A percentile compares a stretch with the other conserved stretches of the same genome.
These are phyloP conservation scores for Nothoprocta pentlandii DNA, from an alignment of 2,113 vertebrate species.

Conservation along the genomic window DNA sequence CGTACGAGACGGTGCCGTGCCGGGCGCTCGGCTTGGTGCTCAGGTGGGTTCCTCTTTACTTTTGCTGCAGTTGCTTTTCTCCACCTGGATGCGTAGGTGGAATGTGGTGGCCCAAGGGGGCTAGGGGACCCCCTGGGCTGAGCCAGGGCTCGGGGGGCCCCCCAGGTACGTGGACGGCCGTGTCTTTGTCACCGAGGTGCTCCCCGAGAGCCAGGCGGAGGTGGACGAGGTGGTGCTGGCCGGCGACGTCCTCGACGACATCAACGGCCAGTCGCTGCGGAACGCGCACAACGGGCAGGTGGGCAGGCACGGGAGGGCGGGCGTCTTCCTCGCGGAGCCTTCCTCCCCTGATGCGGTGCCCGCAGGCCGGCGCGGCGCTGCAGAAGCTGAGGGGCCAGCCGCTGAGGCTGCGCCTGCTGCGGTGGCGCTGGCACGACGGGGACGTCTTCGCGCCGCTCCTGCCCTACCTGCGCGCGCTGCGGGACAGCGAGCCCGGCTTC, in stretches of 20 bases:
- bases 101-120: background rate
- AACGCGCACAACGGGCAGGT: constrained; percentile 81
- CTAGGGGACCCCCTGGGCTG: background rate
- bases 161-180: constrained; percentile 80
- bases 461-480: constrained; percentile 77
- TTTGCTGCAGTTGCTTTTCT: background rate
- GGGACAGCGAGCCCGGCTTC: constrained; percentile 78
- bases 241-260: constrained; percentile 85
- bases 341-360: background rate
- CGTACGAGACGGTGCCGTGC: constrained; percentile 83
- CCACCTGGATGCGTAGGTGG: rapidly evolving
- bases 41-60: constrained; percentile 68
- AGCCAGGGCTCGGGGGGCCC: rapidly evolving
- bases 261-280: constrained; percentile 82
- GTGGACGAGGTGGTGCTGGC: constrained; percentile 77
- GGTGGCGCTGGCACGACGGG: constrained; percentile 74
- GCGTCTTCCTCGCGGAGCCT: background rate
- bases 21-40: constrained; percentile 78
- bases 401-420: constrained; percentile 73
- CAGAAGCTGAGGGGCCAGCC: constrained; percentile 78
- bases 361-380: constrained; percentile 78
- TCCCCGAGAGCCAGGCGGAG: constrained; percentile 79
- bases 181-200: constrained; percentile 81
- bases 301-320: background rate
- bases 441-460: constrained; percentile 75